Conservation (phyloP, 1,140 invertebrate species). For the Glomeris maerens region DNA sequence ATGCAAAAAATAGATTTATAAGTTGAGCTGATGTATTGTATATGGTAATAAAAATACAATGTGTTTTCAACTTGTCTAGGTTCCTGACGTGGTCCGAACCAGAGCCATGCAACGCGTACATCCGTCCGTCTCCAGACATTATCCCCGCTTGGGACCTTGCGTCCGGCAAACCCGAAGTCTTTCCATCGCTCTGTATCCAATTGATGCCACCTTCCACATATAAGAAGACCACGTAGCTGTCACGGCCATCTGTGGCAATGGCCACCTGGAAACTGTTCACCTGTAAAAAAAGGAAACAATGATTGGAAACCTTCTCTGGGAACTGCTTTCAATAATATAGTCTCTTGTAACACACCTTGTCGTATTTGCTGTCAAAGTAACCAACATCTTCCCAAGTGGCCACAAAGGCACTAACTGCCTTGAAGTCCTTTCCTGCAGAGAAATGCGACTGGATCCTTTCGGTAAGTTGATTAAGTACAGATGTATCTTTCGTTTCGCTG, state of each 20-base stretch:
- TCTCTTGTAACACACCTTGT: too few relatives aligned
- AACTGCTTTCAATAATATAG: too few relatives aligned
- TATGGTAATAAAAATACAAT: conserved; percentile 8
- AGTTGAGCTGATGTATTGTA: not conserved
- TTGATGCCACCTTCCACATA: conserved; percentile 76
- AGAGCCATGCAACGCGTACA: conserved; percentile 58
- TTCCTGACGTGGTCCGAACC: conserved; percentile 69
- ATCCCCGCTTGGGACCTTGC: conserved; percentile 82
- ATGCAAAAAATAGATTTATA: conserved; percentile 34
- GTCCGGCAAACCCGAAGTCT: conserved; percentile 50
- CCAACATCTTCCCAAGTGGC: conserved; percentile 61
- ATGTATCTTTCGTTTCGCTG: conserved; percentile 50
- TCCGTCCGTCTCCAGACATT: conserved; percentile 58
- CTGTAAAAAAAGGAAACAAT: conserved; percentile 29
- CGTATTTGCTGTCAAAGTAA: conserved; percentile 40
- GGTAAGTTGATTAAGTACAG: conserved; percentile 47
- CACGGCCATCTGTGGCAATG: conserved; percentile 60
- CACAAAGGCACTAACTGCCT: conserved; percentile 48
- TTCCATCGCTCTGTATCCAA: conserved; percentile 64
- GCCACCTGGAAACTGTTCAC: conserved; percentile 66
- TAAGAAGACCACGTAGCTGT: conserved; percentile 68
- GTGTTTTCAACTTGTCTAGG: conserved; percentile 46
- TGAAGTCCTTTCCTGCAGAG: conserved; percentile 48
- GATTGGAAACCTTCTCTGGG: conserved; percentile 7
- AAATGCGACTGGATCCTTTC: conserved; percentile 53